A percentile compares a stretch with the other conserved stretches of the same genome.
Conservation (phyloP, 2,113 vertebrate species). For the Coryphaenoides rupestris region DNA sequence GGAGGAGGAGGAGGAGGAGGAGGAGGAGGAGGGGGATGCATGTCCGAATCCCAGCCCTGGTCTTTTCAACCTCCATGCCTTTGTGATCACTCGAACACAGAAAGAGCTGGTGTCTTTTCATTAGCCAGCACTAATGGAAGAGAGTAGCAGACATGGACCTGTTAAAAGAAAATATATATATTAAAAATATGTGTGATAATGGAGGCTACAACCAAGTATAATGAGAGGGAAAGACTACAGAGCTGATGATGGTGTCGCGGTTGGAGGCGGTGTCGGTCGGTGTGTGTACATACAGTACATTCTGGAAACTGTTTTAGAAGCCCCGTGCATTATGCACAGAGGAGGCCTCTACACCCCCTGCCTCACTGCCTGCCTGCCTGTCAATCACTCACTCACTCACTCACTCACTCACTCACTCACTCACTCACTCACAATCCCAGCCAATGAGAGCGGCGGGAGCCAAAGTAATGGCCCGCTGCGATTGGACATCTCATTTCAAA, state of each 20-base stretch:
- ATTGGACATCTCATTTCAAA: conserved; percentile 3
- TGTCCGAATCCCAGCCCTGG: conserved; percentile 4
- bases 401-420: too few relatives aligned
- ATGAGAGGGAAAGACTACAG: neutral
- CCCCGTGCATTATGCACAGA: conserved; percentile 2
- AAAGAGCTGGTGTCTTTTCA: conserved; percentile 6
- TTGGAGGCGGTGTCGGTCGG: too few relatives aligned
- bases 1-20: neutral
- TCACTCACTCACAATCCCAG: conserved; percentile 7
- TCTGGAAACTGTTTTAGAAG: neutral
- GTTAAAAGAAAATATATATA: neutral
- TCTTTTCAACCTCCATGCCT: conserved; percentile 12
- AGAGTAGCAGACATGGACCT: neutral
- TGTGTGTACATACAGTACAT: neutral
- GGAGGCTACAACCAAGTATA: too few relatives aligned
- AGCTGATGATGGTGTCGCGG: neutral
- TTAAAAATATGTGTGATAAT: too few relatives aligned
- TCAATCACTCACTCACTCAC: too few relatives aligned
- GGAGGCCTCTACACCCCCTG: neutral
- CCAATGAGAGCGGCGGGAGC: conserved; percentile 10
- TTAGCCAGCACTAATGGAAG: neutral
- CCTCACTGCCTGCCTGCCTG: conserved; percentile 3
- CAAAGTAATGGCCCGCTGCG: neutral
- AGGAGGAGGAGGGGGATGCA: neutral
- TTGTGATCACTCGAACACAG: conserved; percentile 1